Conservation (phyloP, 2,797 vertebrate genomes). For the Brotogeris chrysoptera region DNA sequence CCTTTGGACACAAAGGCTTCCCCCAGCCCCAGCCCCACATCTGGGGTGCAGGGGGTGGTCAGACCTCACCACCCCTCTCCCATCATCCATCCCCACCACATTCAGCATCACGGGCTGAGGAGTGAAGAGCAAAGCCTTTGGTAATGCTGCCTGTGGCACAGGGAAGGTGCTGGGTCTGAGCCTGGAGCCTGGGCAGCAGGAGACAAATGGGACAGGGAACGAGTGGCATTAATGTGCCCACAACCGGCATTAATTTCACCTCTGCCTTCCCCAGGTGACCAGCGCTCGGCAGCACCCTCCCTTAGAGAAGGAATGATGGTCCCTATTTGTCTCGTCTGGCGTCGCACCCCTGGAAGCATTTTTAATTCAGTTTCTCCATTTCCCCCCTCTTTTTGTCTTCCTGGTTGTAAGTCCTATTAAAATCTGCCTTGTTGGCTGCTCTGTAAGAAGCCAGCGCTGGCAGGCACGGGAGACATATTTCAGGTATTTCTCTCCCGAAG, state of each 20-base stretch:
- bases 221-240: not conserved
- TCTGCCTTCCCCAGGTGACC: conserved; percentile 8
- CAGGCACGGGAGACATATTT: not conserved
- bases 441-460: not conserved
- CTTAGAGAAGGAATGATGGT: conserved; percentile 1
- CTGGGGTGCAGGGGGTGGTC: not conserved
- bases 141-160: not conserved
- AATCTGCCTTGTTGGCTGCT: conserved; percentile 33
- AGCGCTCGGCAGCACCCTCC: not conserved
- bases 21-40: not conserved
- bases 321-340: conserved; percentile 16
- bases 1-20: not conserved
- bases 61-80: not conserved
- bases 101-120: not conserved
- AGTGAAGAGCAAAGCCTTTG: not conserved
- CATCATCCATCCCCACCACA: rapidly evolving
- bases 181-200: not conserved
- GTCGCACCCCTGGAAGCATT: not conserved
- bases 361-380: conserved; percentile 40
- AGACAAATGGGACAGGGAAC: not conserved
- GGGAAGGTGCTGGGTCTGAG: not conserved
- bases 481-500: conserved; percentile 15
- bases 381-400: conserved; percentile 2
- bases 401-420: not conserved
- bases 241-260: not conserved